Conservation (phyloP, 2,797 vertebrate species). For the Harpagifer antarcticus region DNA sequence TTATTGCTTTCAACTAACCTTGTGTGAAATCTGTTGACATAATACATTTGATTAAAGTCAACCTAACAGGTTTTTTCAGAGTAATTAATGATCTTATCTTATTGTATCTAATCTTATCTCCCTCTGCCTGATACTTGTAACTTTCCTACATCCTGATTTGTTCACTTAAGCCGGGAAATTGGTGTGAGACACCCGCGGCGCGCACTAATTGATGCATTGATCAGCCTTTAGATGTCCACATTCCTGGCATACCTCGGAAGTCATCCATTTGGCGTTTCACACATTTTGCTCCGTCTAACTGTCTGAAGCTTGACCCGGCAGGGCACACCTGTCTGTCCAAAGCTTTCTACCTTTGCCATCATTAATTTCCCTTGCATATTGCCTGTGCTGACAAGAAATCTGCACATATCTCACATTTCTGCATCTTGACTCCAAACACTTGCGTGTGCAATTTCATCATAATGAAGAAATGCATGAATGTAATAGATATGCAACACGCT, state of each 20-base stretch:
- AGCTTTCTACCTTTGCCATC: conserved; percentile 25
- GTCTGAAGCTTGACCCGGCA: conserved; percentile 66
- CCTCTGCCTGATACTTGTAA: not conserved
- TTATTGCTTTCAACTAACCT: too few species aligned
- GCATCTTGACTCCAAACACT: conserved; percentile 14
- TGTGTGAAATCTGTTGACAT: too few species aligned
- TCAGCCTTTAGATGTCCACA: conserved; percentile 77
- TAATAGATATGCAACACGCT: not conserved
- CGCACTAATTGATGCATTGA: conserved; percentile 79
- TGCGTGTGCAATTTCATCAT: not conserved
- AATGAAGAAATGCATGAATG: not conserved
- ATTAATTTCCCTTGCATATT: conserved; percentile 28
- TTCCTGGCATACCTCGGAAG: conserved; percentile 82
- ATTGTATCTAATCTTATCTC: conserved; percentile 2
- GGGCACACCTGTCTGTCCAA: conserved; percentile 73
- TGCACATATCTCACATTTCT: conserved; percentile 34
- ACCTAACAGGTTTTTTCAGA: too few species aligned
- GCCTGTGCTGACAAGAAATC: conserved; percentile 37
- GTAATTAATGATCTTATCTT: too few species aligned
- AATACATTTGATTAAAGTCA: too few species aligned
- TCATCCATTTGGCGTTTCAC: conserved; percentile 81
- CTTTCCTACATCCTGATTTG: conserved; percentile 19
- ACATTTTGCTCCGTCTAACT: conserved; percentile 61
- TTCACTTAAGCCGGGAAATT: conserved; percentile 41
- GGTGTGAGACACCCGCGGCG: conserved; percentile 54